Evolutionary conservation across 2,888 invertebrate species (phyloP), one percentile per base, ranked within the genome.

Genomic region (Leuctra nigra): DNA sequence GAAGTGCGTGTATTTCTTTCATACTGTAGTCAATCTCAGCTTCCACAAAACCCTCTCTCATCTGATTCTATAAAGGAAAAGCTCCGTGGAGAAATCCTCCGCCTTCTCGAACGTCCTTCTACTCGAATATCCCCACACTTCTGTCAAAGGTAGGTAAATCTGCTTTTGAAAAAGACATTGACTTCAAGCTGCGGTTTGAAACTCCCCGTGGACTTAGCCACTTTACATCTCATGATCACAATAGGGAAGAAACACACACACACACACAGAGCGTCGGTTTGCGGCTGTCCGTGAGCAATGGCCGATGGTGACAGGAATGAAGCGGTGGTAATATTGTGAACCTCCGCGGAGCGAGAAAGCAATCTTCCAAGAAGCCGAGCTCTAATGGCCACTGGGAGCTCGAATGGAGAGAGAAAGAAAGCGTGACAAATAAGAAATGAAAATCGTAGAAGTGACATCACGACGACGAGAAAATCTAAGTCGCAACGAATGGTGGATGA

Each of bases 331-430:
- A 55, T 55, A 48, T 55, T 50, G 48, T 16, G 18, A 9, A 25
- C 50, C 55, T 50, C 55, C 48, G 22, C 39, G 48, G 55, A 55
- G 55, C 36, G 35, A 25, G 41, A 39, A 47, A 35, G 47, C 55
- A 55, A 55, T 55, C 55, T 55, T 55, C 47, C 55, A 50, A 55
- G 55, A 50, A 50, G 55, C 55, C 39, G 38, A 3, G 18, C 46
- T 48, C 50, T 50, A 55, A 55, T 55, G 55, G 55, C 55, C 48
- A 47, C 55, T 44, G 48, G 48, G 55, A 55, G 55, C 22, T 14
- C 50, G 22, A 25, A 33, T 25, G 20, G 16, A 23, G 48, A 33
- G 29, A 14, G 16, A n/a, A 44, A 6, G 44, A 35, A 33, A 50
- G 44, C 23, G 50, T 50, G 50, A 50, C 50, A 50, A 50, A 50